A percentile compares a stretch with the other conserved stretches of the same genome.
phyloP scores from a whole-genome alignment of 2,113 vertebrate genomes.

The Gambusia affinis region DNA sequence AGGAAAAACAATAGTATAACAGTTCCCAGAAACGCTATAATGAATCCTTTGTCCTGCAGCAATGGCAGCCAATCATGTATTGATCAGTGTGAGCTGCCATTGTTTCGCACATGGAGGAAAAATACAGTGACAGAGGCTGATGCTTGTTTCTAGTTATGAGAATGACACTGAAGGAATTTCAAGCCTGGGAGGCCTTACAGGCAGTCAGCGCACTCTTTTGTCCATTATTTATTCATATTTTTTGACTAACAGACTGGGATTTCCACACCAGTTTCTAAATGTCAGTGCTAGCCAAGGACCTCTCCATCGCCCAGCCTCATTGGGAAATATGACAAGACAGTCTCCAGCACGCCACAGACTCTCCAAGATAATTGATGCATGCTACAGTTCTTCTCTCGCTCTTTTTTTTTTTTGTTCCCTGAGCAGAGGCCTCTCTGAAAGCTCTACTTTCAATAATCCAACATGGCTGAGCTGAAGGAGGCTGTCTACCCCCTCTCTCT shows the following conservation, averaged over 20 bases:
- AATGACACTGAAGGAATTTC: constrained; percentile 72
- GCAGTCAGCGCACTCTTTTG: constrained; percentile 67
- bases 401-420: constrained; percentile 22
- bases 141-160: constrained; percentile 58
- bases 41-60: constrained; percentile 51
- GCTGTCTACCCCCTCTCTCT: constrained; percentile 49
- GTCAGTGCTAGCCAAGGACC: constrained; percentile 72
- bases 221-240: constrained; percentile 56
- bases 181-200: constrained; percentile 61
- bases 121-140: constrained; percentile 46
- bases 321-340: constrained; percentile 74
- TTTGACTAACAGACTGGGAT: constrained; percentile 66
- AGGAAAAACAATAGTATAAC: constrained; percentile 6
- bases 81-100: constrained; percentile 66
- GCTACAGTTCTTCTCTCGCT: constrained; percentile 44
- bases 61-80: constrained; percentile 60
- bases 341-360: constrained; percentile 66
- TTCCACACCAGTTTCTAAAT: constrained; percentile 78
- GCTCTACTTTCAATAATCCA: constrained; percentile 79
- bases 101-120: constrained; percentile 58
- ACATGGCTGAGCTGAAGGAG: constrained; percentile 66
- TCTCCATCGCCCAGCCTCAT: constrained; percentile 62
- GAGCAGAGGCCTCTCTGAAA: constrained; percentile 77
- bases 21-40: constrained; percentile 43
- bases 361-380: constrained; percentile 78